A percentile compares a stretch with the other conserved stretches of the same genome.
Conservation (phyloP, 2,888 invertebrate genomes). For the Sepioteuthis lessoniana region DNA sequence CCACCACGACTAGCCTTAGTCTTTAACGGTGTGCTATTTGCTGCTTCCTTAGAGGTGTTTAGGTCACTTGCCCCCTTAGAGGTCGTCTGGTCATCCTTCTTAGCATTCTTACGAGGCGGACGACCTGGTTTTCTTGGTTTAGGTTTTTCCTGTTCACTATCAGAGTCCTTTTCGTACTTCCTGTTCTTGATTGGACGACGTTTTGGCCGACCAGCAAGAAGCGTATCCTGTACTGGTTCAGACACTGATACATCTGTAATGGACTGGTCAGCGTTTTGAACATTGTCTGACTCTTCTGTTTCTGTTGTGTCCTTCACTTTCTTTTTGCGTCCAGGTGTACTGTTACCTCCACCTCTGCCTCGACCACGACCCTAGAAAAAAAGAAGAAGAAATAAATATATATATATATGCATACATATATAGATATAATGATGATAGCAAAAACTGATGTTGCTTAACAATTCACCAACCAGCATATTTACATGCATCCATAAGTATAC, state of each 20-base stretch:
- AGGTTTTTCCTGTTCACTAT: background rate
- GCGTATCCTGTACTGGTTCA: background rate
- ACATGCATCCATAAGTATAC: background rate
- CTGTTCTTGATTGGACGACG: background rate
- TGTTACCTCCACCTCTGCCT: background rate
- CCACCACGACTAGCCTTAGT: background rate
- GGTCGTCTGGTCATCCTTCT: background rate
- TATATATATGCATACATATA: background rate
- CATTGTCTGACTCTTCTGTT: background rate
- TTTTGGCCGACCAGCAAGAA: background rate
- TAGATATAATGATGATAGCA: no score
- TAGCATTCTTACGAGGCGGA: background rate
- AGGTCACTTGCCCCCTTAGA: background rate
- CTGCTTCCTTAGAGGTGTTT: background rate
- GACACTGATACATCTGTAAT: background rate
- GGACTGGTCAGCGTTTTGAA: background rate
- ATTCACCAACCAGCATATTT: no score
- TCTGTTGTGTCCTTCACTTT: background rate
- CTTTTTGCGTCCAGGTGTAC: background rate
- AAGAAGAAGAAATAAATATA: background rate
- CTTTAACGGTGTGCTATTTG: background rate
- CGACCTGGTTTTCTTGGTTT: background rate
- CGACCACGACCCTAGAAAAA: constrained; percentile 38
- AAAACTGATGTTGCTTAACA: no score
- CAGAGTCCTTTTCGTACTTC: background rate